These are phyloP conservation scores for Tragulus kanchil DNA, from an alignment of 2,113 vertebrate species.

Conservation along the genomic window DNA sequence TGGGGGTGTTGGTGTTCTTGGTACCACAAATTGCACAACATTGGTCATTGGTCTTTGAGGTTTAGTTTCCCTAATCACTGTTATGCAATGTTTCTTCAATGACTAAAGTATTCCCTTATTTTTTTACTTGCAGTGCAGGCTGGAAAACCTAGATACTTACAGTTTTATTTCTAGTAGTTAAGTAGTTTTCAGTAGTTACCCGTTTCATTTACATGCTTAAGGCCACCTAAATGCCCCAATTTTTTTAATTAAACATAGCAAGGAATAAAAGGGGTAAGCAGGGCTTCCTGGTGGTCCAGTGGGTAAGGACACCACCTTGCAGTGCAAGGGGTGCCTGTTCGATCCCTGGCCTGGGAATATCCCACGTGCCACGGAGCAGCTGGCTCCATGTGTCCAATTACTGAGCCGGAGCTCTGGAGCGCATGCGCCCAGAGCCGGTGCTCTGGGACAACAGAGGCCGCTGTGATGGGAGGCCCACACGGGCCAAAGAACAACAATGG, in stretches of 20 bases:
- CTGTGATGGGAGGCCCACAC: too few species aligned
- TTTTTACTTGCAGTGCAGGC: background rate
- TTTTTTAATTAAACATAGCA: background rate
- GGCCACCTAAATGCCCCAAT: background rate
- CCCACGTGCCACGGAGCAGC: too few species aligned
- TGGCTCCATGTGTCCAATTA: too few species aligned
- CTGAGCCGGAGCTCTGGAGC: too few species aligned
- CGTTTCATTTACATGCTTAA: background rate
- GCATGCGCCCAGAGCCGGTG: too few species aligned
- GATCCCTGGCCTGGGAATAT: too few species aligned
- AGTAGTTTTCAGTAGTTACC: background rate
- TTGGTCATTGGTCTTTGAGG: background rate
- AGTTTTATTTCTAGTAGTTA: background rate
- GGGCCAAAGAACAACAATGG: too few species aligned
- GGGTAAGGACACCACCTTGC: too few species aligned
- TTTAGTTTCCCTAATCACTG: background rate
- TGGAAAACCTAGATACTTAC: background rate
- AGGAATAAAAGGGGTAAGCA: background rate
- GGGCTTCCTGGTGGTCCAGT: background rate
- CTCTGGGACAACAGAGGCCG: too few species aligned
- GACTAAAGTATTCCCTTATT: background rate
- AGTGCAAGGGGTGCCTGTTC: too few species aligned
- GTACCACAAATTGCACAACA: background rate
- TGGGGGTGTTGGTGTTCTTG: background rate
- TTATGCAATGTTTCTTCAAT: background rate